Evolutionary conservation across 2,113 vertebrate genomes (phyloP).

Genomic region (Geococcyx californianus): DNA sequence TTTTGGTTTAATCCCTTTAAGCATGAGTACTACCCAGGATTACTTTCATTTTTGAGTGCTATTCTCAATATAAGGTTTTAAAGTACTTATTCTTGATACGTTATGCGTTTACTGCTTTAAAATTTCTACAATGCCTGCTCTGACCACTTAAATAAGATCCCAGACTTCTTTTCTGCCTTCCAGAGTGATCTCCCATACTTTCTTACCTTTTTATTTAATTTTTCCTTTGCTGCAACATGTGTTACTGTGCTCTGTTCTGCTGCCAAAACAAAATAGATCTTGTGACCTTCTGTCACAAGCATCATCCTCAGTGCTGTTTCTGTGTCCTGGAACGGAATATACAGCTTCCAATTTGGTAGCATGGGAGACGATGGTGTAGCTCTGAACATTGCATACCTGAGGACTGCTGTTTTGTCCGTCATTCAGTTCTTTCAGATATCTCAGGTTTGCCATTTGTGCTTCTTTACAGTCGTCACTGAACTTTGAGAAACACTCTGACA

Average conservation of each 20-base stretch:
- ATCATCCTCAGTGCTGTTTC: neutral
- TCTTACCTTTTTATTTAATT: neutral
- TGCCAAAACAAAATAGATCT: neutral
- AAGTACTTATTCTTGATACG: neutral
- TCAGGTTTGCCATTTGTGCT: neutral
- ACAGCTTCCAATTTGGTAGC: neutral
- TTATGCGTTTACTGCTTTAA: neutral
- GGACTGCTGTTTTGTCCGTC: neutral
- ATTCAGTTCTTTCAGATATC: neutral
- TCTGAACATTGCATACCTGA: neutral
- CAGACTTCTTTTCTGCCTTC: neutral
- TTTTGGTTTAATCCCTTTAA: neutral
- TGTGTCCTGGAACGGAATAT: neutral
- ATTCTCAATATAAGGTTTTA: neutral
- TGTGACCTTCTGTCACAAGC: neutral
- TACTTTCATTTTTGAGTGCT: neutral
- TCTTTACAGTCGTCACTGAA: constrained; percentile 73
- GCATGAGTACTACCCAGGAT: neutral
- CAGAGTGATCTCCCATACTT: neutral
- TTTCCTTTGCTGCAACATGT: neutral
- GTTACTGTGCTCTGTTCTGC: neutral
- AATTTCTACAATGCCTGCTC: neutral
- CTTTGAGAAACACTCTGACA: constrained; percentile 78
- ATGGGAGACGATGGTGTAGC: neutral
- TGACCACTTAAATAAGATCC: neutral